Evolutionary conservation across 2,888 invertebrate genomes (phyloP).

Genomic region (Drosophila dives): DNA sequence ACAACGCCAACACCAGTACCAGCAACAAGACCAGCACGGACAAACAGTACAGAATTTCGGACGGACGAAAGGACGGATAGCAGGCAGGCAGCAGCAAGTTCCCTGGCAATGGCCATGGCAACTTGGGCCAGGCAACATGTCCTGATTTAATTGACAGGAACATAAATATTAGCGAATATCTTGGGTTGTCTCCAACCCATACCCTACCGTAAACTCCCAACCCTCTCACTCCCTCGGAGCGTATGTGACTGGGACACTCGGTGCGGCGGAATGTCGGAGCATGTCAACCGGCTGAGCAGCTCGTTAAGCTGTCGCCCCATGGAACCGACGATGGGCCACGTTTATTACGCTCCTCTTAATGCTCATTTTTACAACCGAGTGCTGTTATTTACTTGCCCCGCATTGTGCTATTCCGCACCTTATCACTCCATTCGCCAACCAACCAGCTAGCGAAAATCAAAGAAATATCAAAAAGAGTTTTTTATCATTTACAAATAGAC

Average conservation of each 20-base stretch:
- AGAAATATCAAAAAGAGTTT: slow-evolving; percentile 4
- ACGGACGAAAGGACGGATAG: background rate
- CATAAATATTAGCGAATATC: slow-evolving; percentile 84
- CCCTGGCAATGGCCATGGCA: slow-evolving; percentile 26
- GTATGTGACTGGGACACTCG: slow-evolving; percentile 62
- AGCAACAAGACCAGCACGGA: slow-evolving; percentile 31
- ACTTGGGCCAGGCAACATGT: slow-evolving; percentile 69
- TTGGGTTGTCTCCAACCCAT: slow-evolving; percentile 53
- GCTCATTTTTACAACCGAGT: slow-evolving; percentile 73
- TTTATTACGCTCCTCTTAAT: slow-evolving; percentile 75
- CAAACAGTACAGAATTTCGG: background rate
- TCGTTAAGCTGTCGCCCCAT: slow-evolving; percentile 71
- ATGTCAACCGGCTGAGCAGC: slow-evolving; percentile 71
- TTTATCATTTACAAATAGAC: background rate
- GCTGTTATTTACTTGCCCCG: slow-evolving; percentile 59
- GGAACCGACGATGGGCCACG: slow-evolving; percentile 43
- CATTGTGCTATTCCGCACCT: slow-evolving; percentile 16
- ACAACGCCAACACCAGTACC: slow-evolving; percentile 67
- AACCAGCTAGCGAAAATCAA: slow-evolving; percentile 1
- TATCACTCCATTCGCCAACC: background rate
- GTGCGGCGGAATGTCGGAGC: slow-evolving; percentile 32
- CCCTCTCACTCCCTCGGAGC: slow-evolving; percentile 14
- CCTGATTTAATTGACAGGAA: slow-evolving; percentile 85
- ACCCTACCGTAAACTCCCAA: background rate
- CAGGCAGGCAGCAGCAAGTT: slow-evolving; percentile 11